Conservation (phyloP, 2,888 invertebrate species). For the Drosophila infuscata region DNA sequence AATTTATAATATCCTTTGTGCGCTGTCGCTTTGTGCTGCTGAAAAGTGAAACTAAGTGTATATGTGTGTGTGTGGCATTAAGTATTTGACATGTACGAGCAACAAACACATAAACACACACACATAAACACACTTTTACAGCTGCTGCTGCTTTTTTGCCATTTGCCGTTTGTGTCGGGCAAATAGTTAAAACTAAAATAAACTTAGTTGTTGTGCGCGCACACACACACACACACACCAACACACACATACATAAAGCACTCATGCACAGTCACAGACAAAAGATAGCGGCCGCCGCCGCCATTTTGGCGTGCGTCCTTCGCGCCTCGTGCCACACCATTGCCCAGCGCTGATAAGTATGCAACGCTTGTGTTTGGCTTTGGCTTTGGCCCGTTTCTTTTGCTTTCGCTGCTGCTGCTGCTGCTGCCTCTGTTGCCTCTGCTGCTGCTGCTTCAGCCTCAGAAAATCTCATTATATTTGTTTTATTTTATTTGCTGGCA, state of each 20-base stretch:
- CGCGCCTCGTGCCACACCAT: conserved; percentile 29
- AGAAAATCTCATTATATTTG: conserved; percentile 83
- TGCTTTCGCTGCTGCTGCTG: conserved; percentile 9
- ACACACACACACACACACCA: conserved; percentile 23
- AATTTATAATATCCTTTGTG: conserved; percentile 81
- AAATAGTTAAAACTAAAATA: conserved; percentile 82
- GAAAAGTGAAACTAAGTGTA: conserved; percentile 81
- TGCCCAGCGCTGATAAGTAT: conserved; percentile 72
- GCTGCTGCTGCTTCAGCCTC: conserved; percentile 40
- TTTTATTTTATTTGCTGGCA: conserved; percentile 77
- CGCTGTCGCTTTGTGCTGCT: conserved; percentile 64
- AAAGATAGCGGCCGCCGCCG: conserved; percentile 69
- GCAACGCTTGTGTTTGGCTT: conserved; percentile 58
- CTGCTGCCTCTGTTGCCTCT: not conserved
- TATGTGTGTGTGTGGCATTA: conserved; percentile 28
- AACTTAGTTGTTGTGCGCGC: conserved; percentile 60
- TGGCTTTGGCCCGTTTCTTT: conserved; percentile 36
- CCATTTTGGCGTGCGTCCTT: conserved; percentile 64
- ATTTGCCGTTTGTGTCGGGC: conserved; percentile 62
- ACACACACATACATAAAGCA: conserved; percentile 11
- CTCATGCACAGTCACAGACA: conserved; percentile 40
- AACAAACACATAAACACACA: conserved; percentile 30
- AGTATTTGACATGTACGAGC: conserved; percentile 27
- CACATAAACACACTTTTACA: conserved; percentile 24
- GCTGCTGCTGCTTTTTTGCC: conserved; percentile 42